Evolutionary conservation across 2,113 vertebrate species (phyloP).

Genomic region (Indicator maculatus): DNA sequence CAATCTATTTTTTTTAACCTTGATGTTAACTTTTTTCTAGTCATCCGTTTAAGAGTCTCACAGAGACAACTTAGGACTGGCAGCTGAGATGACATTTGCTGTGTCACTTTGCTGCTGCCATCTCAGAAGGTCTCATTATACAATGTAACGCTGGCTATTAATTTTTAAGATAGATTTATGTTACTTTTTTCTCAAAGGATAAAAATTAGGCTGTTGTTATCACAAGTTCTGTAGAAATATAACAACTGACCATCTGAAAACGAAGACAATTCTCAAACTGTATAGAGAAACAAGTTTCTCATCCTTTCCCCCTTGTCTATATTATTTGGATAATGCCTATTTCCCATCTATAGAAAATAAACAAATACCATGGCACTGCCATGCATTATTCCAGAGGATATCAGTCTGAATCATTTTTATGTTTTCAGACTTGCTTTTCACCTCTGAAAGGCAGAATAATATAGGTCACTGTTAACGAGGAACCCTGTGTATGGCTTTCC

Average conservation of each 20-base stretch:
- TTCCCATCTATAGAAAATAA: not conserved
- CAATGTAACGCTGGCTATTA: not conserved
- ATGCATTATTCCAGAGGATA: not conserved
- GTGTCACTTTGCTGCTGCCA: not conserved
- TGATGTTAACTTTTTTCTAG: not conserved
- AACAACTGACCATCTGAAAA: not conserved
- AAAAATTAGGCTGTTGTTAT: not conserved
- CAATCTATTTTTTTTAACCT: not conserved
- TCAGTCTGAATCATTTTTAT: not conserved
- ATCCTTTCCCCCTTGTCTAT: not conserved
- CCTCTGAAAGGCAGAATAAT: slow-evolving; percentile 14
- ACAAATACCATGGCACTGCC: not conserved
- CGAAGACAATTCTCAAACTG: not conserved
- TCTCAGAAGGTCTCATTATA: not conserved
- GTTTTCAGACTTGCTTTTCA: not conserved
- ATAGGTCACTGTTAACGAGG: slow-evolving; percentile 43
- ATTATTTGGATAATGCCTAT: not conserved
- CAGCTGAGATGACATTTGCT: not conserved
- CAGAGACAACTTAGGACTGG: not conserved
- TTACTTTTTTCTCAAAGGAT: not conserved
- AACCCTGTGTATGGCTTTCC: not conserved
- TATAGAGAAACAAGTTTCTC: not conserved
- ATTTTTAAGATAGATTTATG: slow-evolving; percentile 15
- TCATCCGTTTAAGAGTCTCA: not conserved
- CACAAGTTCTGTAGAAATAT: not conserved